Base-by-base conservation (phyloP, 2,888 invertebrate genomes). In the Pollenia griseotomentosa region DNA sequence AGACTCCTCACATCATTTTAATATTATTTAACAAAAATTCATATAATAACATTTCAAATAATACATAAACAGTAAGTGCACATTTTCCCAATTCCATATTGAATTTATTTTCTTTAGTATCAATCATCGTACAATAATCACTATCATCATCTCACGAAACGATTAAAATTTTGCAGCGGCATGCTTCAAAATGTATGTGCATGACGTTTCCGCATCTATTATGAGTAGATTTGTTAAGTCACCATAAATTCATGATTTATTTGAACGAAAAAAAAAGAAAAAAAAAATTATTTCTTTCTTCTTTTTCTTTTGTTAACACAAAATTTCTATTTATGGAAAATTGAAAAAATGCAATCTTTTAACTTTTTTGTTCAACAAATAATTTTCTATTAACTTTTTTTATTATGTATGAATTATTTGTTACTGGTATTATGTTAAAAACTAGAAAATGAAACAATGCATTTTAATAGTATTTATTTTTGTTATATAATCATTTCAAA, bases 191-290 rank as follows among this genome's bases (percentile, higher is more conserved):
- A 59, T 68, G 44, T 55, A 46, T 11, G 51, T 40, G 53, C 19
- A 80, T 84, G 75, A 68, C 68, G 46, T 84, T 87, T 87, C 87
- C 87, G 84, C 84, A 84, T 87, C 57, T 55, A 78, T 78, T 81
- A 78, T 65, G 61, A 78, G 63, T 55, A 81, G 53, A 68, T 87
- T 84, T 81, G 84, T 84, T 81, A 78, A 84, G 84, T 87, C 87
- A 87, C 77, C 77, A 55, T 70, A 61, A 84, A 73, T 59, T 55
- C 16, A 84, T 84, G 86, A 84, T 86, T 85, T 80, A 57, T 80
- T 73, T 48, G 12, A 40, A 66, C 10, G 14, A 66, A 48, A n/a
- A 19, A 48, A 12, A 44, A 44, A 12, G 11, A 4, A 51, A 63
- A 48, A 61, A 33, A 74, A 0, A 23, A 57, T 19, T 55, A 19